Conservation (phyloP, 2,888 invertebrate genomes). For the Hedychridium roseum region DNA sequence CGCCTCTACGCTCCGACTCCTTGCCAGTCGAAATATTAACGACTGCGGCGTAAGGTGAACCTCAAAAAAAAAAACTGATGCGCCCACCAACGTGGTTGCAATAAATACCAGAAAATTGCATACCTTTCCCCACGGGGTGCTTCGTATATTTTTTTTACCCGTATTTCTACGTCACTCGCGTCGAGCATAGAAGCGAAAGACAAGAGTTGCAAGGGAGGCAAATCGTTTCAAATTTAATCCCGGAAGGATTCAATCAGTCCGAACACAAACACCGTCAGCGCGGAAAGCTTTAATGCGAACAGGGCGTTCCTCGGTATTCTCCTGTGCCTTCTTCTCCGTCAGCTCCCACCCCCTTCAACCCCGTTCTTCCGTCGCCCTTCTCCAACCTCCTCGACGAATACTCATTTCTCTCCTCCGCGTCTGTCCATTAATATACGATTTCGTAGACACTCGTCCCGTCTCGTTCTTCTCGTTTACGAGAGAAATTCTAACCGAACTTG, state of each 20-base stretch:
- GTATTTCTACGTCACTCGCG: neutral
- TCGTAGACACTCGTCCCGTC: slow-evolving; percentile 5
- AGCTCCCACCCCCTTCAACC: slow-evolving; percentile 4
- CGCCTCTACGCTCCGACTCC: slow-evolving; percentile 1
- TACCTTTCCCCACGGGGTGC: slow-evolving; percentile 1
- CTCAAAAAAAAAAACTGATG: too few relatives aligned
- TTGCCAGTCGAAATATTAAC: neutral
- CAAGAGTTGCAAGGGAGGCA: slow-evolving; percentile 10
- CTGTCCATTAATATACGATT: too few relatives aligned
- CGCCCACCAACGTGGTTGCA: too few relatives aligned
- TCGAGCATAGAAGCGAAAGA: slow-evolving; percentile 3
- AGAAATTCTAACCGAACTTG: slow-evolving; percentile 15
- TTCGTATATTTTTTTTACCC: slow-evolving; percentile 1
- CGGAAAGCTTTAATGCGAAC: slow-evolving; percentile 24
- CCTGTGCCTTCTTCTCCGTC: slow-evolving; percentile 9
- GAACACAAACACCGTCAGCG: slow-evolving; percentile 22
- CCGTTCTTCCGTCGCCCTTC: too few relatives aligned
- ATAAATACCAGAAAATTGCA: neutral
- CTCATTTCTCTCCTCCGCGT: neutral
- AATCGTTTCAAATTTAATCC: slow-evolving; percentile 31
- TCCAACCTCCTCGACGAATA: neutral
- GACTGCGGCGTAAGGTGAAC: neutral
- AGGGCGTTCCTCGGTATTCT: slow-evolving; percentile 5
- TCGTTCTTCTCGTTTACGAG: slow-evolving; percentile 11
- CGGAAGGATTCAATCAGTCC: slow-evolving; percentile 39